phyloP scores from a whole-genome alignment of 2,797 vertebrate genomes.

The Coregonus suidteri region DNA sequence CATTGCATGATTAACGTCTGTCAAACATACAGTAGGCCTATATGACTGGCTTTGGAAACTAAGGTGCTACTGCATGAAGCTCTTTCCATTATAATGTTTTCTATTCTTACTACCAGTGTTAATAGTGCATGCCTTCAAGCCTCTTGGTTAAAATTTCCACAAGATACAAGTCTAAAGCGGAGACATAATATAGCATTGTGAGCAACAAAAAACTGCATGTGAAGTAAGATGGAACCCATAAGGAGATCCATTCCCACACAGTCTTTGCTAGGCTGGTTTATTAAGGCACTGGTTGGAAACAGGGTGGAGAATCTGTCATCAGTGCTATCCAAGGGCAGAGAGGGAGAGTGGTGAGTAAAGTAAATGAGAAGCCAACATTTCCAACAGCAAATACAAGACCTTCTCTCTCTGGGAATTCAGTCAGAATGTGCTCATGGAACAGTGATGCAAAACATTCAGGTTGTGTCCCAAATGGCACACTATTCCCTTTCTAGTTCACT shows the following conservation, averaged over 20 bases:
- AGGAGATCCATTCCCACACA: background rate
- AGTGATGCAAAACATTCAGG: background rate
- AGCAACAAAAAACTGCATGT: background rate
- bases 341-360: constrained; percentile 8
- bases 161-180: too few species aligned
- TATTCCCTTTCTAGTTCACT: too few species aligned
- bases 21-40: background rate
- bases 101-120: too few species aligned
- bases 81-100: too few species aligned
- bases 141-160: too few species aligned
- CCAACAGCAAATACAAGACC: constrained; percentile 30
- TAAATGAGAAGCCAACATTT: constrained; percentile 39
- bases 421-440: constrained; percentile 37
- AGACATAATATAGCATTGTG: too few species aligned
- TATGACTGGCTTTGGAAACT: background rate
- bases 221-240: background rate
- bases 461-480: background rate
- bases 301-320: background rate
- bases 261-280: background rate
- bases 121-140: too few species aligned
- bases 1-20: background rate
- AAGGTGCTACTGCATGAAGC: too few species aligned
- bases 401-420: constrained; percentile 21
- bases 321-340: background rate
- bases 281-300: background rate